phyloP scores from a whole-genome alignment of 2,113 vertebrate species.

The Aplodontia rufa region DNA sequence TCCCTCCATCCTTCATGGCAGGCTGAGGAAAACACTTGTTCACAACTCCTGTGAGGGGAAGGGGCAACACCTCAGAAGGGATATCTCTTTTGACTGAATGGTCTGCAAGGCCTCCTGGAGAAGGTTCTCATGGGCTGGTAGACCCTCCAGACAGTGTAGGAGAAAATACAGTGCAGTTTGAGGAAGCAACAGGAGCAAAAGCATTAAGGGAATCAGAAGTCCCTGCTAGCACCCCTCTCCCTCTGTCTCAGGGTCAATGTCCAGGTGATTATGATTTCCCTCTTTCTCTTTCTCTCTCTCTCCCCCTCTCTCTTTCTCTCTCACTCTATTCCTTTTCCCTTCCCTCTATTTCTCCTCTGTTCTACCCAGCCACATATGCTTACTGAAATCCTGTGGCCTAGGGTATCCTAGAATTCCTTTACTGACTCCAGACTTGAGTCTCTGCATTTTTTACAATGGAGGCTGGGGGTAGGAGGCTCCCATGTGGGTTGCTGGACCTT shows the following conservation, averaged over 20 bases:
- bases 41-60: not conserved
- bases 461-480: not conserved
- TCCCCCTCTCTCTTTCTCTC: not conserved
- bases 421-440: not conserved
- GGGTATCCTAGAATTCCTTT: not conserved
- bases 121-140: not conserved
- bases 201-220: not conserved
- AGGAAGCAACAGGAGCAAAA: not conserved
- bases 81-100: not conserved
- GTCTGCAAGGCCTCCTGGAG: not conserved
- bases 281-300: too few relatives aligned
- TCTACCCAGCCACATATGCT: not conserved
- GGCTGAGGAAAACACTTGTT: not conserved
- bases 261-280: not conserved
- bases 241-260: not conserved
- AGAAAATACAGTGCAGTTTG: not conserved
- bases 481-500: not conserved
- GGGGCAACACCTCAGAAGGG: not conserved
- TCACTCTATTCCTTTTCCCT: not conserved
- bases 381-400: not conserved
- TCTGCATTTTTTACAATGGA: not conserved
- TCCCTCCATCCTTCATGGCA: not conserved
- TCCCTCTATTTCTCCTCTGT: not conserved
- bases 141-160: not conserved
- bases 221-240: not conserved